Evolutionary conservation across 1,140 invertebrate species (phyloP), one percentile per base, ranked within the genome.

Genomic region (Tyrophagus putrescentiae): DNA sequence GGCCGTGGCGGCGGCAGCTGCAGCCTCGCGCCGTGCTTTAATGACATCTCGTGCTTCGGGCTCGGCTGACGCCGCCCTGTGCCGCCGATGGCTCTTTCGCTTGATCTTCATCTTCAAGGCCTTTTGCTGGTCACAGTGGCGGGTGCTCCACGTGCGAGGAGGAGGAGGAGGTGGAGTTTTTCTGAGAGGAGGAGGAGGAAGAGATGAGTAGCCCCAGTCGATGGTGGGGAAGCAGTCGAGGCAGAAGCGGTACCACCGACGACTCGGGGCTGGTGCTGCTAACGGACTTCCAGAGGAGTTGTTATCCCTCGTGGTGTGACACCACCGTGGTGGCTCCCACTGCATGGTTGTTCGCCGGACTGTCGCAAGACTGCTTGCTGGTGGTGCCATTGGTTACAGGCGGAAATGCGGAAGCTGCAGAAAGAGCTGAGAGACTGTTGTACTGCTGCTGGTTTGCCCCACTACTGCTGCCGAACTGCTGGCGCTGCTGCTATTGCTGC

Each of bases 41-140:
- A 82, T 74, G 93, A 93, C 88, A 93, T 92, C 76, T 94, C 90
- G 76, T 92, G 88, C 71, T 93, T 93, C 44, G 44, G n/a, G 84
- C 85, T 77, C 91, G 87, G 65, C 84, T 89, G 21, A 54, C 39
- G n/a, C n/a, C n/a, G 65, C 83, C 87, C 72, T 91, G n/a, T 91
- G 42, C 84, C 87, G 64, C 84, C 87, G 41, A 88, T 85, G 76
- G n/a, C 91, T 92, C 64, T 89, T 94, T 65, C 91, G 80, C 72
- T 96, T 95, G 72, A 95, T 95, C 79, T 96, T 95, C 90, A 95
- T 94, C 78, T 94, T 95, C 67, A 96, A 80, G 68, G 87, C 86
- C n/a, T n/a, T n/a, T n/a, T n/a, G 76, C 89, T 90, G 71, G 89
- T 86, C 63, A 87, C 83, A 62, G 84, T 85, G 66, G 87, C 85